Base-by-base conservation (phyloP, 1,140 invertebrate species). In the Halictus rubicundus region DNA sequence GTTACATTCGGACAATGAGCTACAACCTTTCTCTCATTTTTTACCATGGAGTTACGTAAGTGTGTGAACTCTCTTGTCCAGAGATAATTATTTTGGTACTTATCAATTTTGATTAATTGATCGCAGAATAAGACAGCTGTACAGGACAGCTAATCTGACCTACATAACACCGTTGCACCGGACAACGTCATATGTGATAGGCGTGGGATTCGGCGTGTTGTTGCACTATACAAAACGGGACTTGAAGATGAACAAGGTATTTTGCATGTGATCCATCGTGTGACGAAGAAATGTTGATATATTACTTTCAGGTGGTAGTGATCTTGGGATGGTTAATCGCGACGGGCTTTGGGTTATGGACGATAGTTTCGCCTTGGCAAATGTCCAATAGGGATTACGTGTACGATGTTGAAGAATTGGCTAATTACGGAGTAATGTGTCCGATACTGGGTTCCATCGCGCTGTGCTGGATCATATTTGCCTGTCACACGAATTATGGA, bases 31-130 rank as follows among this genome's bases (percentile, higher is more conserved):
- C 95, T 0, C 86, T 95, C 32, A 91, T 96, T 49, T 93, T 95
- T 57, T 96, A 94, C 84, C 95, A 96, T 86, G 96, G 96, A 83
- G 95, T 95, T 72, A 94, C 95, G 96, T 96, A 89, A 93, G 90
- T 89, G 32, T 54, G 78, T 12, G 10, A 12, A 5, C 32, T 32
- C 3, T 32, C 10, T 12, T 12, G 42, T 46, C 2, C 2, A 0
- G 10, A 46, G 14, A 46, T 14, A 46, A 2, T 12, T 46, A 12
- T 12, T 12, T 46, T 12, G 42, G 10, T 12, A 2, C 12, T 42
- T 42, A 14, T 19, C 9, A 37, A 57, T 10, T 9, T 1, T 0
- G 0, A 54, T 8, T 37, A 64, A 21, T 82, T 37, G 82, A 68
- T 92, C 93, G 46, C 89, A 96, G 95, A 76, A 88, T 95, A 57